A percentile compares a stretch with the other conserved stretches of the same genome.
Conservation (phyloP, 2,888 invertebrate genomes). For the Dendrolimus houi region DNA sequence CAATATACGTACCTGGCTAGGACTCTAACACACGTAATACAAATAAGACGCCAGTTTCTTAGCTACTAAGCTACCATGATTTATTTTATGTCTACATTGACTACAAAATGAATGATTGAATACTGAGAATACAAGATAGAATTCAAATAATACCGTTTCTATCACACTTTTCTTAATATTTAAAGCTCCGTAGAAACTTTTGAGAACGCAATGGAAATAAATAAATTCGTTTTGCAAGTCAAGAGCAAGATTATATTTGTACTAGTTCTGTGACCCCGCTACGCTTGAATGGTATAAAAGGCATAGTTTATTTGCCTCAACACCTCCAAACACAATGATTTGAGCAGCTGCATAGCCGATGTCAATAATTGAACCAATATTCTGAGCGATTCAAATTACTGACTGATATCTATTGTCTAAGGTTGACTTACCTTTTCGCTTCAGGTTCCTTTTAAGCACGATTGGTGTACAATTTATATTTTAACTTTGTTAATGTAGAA, state of each 20-base stretch:
- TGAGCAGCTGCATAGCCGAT: slow-evolving; percentile 21
- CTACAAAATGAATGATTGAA: too few species aligned
- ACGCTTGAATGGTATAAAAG: slow-evolving; percentile 58
- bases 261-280: slow-evolving; percentile 69
- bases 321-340: slow-evolving; percentile 34
- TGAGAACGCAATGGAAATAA: slow-evolving; percentile 23
- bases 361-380: too few species aligned
- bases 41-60: too few species aligned
- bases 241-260: slow-evolving; percentile 46
- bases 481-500: too few species aligned
- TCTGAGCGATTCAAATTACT: not conserved
- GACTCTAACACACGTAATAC: too few species aligned
- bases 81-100: too few species aligned
- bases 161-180: not conserved
- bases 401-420: not conserved
- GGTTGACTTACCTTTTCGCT: too few species aligned
- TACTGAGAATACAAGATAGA: too few species aligned
- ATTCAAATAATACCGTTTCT: not conserved
- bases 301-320: slow-evolving; percentile 47
- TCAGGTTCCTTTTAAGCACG: too few species aligned
- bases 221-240: slow-evolving; percentile 25
- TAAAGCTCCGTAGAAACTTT: slow-evolving; percentile 10
- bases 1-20: too few species aligned
- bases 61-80: too few species aligned
- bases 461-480: too few species aligned